phyloP scores from a whole-genome alignment of 1,140 invertebrate genomes.

The Sitobion miscanthi region DNA sequence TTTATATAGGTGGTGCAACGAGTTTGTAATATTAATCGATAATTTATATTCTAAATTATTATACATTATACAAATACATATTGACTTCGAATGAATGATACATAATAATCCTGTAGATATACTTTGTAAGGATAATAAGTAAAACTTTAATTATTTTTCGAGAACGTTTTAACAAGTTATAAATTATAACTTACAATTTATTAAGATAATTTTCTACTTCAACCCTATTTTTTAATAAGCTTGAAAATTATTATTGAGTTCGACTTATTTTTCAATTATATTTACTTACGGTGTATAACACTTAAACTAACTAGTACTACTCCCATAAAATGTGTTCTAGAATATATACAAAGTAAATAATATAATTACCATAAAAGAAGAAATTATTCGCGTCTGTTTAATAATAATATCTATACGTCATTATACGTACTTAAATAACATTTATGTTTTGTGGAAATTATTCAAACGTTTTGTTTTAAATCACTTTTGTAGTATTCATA shows the following conservation, averaged over 20 bases:
- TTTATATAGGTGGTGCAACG: neutral
- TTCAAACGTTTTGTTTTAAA: constrained; percentile 12
- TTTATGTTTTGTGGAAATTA: neutral
- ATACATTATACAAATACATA: neutral
- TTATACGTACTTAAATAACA: neutral
- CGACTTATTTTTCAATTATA: neutral
- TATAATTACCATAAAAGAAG: neutral
- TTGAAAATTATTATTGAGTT: neutral
- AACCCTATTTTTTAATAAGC: neutral
- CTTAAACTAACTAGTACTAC: neutral
- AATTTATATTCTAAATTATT: neutral
- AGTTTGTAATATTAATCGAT: neutral
- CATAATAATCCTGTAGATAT: neutral
- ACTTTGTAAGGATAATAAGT: neutral
- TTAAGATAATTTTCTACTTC: neutral
- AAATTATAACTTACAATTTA: neutral
- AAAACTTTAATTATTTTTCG: neutral
- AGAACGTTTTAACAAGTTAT: neutral
- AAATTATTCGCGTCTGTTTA: neutral
- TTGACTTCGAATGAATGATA: neutral
- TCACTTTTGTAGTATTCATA: neutral
- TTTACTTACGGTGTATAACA: neutral
- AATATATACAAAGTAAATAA: neutral
- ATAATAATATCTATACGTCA: neutral
- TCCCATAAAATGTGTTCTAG: neutral